These are phyloP conservation scores for Serrognathus titanus DNA, from an alignment of 2,888 invertebrate genomes.

Conservation along the genomic window DNA sequence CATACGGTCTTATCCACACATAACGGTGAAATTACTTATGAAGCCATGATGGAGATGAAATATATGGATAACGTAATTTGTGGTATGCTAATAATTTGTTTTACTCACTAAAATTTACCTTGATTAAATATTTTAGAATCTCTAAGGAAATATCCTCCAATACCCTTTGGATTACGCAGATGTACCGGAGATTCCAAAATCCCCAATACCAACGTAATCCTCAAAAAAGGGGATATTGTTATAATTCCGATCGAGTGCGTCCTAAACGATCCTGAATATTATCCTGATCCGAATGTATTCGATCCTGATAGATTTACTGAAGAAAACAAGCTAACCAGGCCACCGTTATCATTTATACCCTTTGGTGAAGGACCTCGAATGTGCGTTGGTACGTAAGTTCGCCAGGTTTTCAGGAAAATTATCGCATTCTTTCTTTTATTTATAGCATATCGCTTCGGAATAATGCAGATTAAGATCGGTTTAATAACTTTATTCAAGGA, in stretches of 20 bases:
- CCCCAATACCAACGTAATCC: slow-evolving; percentile 9
- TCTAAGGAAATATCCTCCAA: slow-evolving; percentile 15
- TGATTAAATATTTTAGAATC: slow-evolving; percentile 8
- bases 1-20: slow-evolving; percentile 31
- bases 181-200: slow-evolving; percentile 14
- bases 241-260: slow-evolving; percentile 22
- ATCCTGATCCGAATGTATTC: slow-evolving; percentile 23
- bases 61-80: slow-evolving; percentile 48
- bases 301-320: slow-evolving; percentile 29
- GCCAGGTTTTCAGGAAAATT: too few relatives aligned
- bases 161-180: slow-evolving; percentile 8
- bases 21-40: slow-evolving; percentile 42
- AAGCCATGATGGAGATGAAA: slow-evolving; percentile 46
- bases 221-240: slow-evolving; percentile 1
- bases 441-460: slow-evolving; percentile 54
- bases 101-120: not conserved
- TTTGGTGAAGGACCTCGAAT: slow-evolving; percentile 34
- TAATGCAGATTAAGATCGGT: slow-evolving; percentile 55
- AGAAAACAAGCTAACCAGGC: slow-evolving; percentile 31
- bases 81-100: not conserved
- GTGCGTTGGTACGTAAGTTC: slow-evolving; percentile 27
- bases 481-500: slow-evolving; percentile 49
- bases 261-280: slow-evolving; percentile 25
- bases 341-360: slow-evolving; percentile 30
- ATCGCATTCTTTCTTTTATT: slow-evolving; percentile 10